Evolutionary conservation across 2,888 invertebrate genomes (phyloP), one percentile per base, ranked within the genome.

Genomic region (Luperina testacea): DNA sequence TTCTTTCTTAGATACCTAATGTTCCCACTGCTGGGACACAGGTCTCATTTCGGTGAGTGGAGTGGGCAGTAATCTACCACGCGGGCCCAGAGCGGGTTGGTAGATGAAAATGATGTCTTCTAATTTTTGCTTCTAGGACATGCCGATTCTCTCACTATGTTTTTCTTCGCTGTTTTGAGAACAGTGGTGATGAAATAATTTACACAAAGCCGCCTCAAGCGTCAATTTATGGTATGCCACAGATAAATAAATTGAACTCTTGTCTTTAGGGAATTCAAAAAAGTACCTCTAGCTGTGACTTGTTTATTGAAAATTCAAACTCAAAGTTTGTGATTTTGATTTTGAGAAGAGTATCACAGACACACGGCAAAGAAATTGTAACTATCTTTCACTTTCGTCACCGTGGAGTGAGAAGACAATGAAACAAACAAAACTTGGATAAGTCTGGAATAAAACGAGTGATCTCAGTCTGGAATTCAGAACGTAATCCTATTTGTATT

Each of bases 401-500:
- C 27, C 15, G 24, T n/a, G 2, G 24, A 59, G 27, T 53, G 27
- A 38, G 32, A 84, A 67, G 24, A 67, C 63, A 75, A 42, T 64
- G 63, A 68, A 68, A 68, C 71, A 69, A 61, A 82, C 65, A 68
- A 72, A 67, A 27, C 38, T 65, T 45, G 51, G 51, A 51, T 78
- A 72, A 75, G 32, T 42, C 63, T 17, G 13, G 24, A 53, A 69
- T 59, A 77, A 77, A 77, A 32, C 64, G 11, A 74, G 20, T 53
- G 57, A 51, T 77, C 53, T 24, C 32, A 69, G 71, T 70, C 57
- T 72, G n/a, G 38, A 71, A 76, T 81, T 61, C 45, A 67, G 32
- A 77, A 17, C 48, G 68, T 83, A 87, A 88, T 88, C 87, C 48
- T 82, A 87, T 88, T 88, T 83, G 80, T 88, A 88, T 88, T 83